Conservation (phyloP, 2,797 vertebrate genomes). For the Schizopygopsis malacanthus region DNA sequence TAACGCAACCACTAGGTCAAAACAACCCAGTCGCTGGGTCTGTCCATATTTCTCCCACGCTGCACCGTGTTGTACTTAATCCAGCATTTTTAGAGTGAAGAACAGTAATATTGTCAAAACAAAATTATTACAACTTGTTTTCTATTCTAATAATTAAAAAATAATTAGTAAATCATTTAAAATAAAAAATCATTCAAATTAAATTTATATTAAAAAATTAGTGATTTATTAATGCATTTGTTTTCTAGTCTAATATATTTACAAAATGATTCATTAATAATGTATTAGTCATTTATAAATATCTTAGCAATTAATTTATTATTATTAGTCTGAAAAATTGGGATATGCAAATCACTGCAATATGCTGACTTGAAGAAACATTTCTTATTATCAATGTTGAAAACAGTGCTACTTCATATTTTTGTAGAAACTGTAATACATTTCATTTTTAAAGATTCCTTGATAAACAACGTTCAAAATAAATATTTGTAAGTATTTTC, state of each 20-base stretch:
- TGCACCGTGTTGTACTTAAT: too few relatives aligned
- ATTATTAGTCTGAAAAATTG: background rate
- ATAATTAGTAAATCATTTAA: background rate
- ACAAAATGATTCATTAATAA: too few relatives aligned
- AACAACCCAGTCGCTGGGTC: too few relatives aligned
- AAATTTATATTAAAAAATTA: background rate
- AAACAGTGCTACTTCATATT: background rate
- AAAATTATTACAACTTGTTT: background rate
- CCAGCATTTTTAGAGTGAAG: background rate
- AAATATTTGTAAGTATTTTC: background rate
- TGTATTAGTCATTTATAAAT: background rate
- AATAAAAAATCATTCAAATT: background rate
- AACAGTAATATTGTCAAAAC: background rate
- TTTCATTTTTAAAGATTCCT: background rate
- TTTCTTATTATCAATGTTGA: background rate
- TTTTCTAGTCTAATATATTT: background rate
- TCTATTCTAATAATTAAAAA: background rate
- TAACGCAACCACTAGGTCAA: too few relatives aligned
- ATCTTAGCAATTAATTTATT: background rate
- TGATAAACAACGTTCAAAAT: background rate
- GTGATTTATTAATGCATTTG: background rate
- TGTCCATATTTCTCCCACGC: too few relatives aligned
- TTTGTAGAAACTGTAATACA: background rate
- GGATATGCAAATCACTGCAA: background rate
- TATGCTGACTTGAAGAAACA: background rate